Base-by-base conservation (phyloP, 2,113 vertebrate species). In the Vulpes vulpes region DNA sequence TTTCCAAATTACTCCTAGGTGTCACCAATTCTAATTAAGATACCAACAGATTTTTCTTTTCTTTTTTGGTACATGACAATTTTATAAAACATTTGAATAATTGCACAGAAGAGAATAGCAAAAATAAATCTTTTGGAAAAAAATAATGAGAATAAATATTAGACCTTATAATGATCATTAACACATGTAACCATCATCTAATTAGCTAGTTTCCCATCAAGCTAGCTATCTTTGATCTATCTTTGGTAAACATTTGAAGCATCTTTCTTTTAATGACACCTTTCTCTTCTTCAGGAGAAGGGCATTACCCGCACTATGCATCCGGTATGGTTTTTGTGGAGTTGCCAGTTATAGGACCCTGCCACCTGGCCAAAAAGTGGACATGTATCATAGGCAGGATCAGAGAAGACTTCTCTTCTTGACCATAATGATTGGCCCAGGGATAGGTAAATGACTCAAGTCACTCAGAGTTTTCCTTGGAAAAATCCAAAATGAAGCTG, bases 21-120 rank as follows among this genome's bases (percentile, higher is more conserved):
- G 25, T 96, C 74, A 95, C 65, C n/a, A 79, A 71, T 80, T 96
- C 71, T 80, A 95, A 93, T 88, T 65, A 91, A 91, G 49, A 67
- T 88, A 30, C 35, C 16, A 91, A 59, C 1, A 90, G 25, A 30
- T 20, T 96, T 89, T 81, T 90, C 49, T 65, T 19, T 71, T 79
- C 30, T 69, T 64, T 51, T 78, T n/a, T 78, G 32, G 11, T 32
- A 71, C 71, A 57, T 78, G 19, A 83, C 22, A 62, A 74, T 88
- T 95, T 91, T 84, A 60, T n/a, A 87, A 93, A 19, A 57, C 49
- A 55, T 94, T 78, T 84, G 93, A 65, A 60, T 25, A 91, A 91
- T 8, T 95, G 62, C 83, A 93, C 15, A 78, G 38, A 35, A 90
- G 1, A 82, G 11, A 80, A 95, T 1, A 88, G 43, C 23, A 93